Percentiles rank a stretch among this genome's conserved stretches.
Conservation (phyloP, 2,888 invertebrate genomes). For the Archaeoteleia sp. region DNA sequence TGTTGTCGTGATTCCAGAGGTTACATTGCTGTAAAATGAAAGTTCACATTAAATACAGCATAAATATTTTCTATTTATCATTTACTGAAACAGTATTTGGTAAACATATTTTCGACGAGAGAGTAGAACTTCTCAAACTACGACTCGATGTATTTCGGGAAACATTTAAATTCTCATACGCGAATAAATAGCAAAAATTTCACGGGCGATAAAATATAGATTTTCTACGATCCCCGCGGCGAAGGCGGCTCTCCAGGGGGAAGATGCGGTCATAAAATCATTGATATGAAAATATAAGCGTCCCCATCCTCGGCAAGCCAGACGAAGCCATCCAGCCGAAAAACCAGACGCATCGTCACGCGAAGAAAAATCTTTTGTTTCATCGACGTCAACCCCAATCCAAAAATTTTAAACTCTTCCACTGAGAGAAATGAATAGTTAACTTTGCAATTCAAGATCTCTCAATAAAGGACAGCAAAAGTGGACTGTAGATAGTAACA, state of each 20-base stretch:
- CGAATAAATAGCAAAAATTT: constrained; percentile 76
- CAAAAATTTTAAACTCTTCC: constrained; percentile 46
- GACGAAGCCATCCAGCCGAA: constrained; percentile 62
- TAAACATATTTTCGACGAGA: constrained; percentile 24
- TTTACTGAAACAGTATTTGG: constrained; percentile 7
- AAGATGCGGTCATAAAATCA: constrained; percentile 74
- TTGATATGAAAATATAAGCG: constrained; percentile 74
- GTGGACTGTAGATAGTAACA: no score
- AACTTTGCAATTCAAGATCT: no score
- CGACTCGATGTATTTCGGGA: constrained; percentile 67
- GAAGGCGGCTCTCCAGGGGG: constrained; percentile 61
- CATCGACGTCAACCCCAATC: constrained; percentile 55
- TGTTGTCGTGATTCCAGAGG: no score
- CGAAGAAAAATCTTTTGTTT: constrained; percentile 65
- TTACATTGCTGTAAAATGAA: no score
- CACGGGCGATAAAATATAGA: constrained; percentile 75
- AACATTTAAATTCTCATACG: constrained; percentile 76
- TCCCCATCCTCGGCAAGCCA: constrained; percentile 49
- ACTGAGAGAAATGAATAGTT: no score
- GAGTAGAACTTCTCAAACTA: constrained; percentile 23
- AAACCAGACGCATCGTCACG: constrained; percentile 57
- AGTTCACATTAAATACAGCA: no score
- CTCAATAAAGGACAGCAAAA: no score
- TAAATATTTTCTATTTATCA: no score
- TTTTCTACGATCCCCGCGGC: constrained; percentile 66